phyloP scores from a whole-genome alignment of 2,113 vertebrate genomes.

The Chlorodrepanis virens region DNA sequence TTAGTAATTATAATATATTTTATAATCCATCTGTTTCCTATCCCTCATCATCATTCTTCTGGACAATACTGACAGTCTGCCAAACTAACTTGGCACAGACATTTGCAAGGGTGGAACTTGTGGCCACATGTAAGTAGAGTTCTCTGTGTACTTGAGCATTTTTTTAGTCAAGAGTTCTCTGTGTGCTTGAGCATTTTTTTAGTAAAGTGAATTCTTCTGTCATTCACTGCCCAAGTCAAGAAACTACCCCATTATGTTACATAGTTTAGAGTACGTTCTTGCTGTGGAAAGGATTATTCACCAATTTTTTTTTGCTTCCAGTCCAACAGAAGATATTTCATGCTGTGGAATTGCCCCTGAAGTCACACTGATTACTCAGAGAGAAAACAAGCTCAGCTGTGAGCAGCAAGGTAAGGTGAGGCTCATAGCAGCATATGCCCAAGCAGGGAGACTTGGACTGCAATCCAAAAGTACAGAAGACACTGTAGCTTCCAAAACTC shows the following conservation, averaged over 20 bases:
- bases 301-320: not conserved
- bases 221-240: not conserved
- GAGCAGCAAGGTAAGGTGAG: not conserved
- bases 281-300: not conserved
- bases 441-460: not conserved
- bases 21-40: not conserved
- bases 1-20: not conserved
- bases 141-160: not conserved
- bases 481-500: not conserved
- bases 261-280: not conserved
- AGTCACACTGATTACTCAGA: not conserved
- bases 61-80: not conserved
- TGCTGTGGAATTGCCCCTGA: not conserved
- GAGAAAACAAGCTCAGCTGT: not conserved
- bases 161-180: not conserved
- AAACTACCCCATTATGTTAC: not conserved
- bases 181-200: not conserved
- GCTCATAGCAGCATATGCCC: not conserved
- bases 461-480: not conserved
- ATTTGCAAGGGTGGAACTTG: not conserved
- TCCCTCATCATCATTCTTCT: not conserved
- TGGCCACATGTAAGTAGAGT: not conserved
- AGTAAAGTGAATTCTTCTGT: not conserved
- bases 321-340: not conserved
- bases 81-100: not conserved